These are phyloP conservation scores for Macrochelys suwanniensis DNA, from an alignment of 2,797 vertebrate species.

Conservation along the genomic window DNA sequence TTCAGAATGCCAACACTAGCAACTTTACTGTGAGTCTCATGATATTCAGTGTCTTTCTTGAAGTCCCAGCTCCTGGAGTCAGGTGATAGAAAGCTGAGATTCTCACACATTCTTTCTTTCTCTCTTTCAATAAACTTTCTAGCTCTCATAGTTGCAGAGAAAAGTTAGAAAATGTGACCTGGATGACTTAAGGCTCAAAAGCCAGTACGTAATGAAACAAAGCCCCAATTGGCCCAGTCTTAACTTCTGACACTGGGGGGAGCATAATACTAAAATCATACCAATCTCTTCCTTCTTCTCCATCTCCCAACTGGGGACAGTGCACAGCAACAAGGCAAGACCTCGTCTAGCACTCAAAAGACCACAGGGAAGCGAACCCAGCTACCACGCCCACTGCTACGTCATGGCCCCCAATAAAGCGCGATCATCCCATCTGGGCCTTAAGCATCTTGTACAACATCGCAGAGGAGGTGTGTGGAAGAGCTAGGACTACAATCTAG, in stretches of 20 bases:
- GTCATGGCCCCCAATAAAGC: not conserved
- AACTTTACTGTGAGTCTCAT: not conserved
- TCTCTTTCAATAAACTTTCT: not conserved
- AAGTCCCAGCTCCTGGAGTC: not conserved
- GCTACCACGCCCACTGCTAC: not conserved
- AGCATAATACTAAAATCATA: not conserved
- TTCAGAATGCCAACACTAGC: not conserved
- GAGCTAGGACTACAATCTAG: no score
- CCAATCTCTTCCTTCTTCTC: not conserved
- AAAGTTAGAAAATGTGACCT: not conserved
- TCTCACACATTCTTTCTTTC: no score
- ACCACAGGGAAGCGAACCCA: not conserved
- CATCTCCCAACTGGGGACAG: not conserved
- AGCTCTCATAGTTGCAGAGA: not conserved
- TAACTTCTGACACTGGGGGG: not conserved
- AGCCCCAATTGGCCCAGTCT: not conserved
- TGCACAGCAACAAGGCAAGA: not conserved
- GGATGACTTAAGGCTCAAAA: conserved; percentile 8
- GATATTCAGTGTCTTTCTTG: not conserved
- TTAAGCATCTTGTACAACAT: no score
- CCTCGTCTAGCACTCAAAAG: not conserved
- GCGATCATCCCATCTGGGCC: not conserved
- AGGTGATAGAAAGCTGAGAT: no score
- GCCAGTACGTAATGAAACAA: not conserved
- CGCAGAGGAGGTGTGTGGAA: no score